Evolutionary conservation across 2,113 vertebrate genomes (phyloP).

Genomic region (Vidua chalybeata): DNA sequence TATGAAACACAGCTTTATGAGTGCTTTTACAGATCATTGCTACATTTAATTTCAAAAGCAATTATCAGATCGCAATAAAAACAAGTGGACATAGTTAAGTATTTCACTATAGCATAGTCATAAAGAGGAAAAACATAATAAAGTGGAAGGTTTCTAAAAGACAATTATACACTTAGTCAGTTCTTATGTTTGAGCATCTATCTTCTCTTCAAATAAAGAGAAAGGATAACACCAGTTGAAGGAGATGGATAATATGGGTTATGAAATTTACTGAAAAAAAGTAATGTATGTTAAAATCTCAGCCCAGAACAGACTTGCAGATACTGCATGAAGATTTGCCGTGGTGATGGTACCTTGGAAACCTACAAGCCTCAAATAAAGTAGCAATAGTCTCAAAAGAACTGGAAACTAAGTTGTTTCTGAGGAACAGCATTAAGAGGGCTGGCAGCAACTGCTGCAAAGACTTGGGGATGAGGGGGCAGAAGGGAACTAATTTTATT

Average conservation of each 20-base stretch:
- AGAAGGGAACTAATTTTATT: not conserved
- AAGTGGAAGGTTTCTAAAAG: constrained; percentile 1
- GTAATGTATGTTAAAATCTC: not conserved
- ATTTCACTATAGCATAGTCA: not conserved
- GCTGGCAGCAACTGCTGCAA: not conserved
- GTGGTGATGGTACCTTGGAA: not conserved
- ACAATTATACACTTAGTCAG: not conserved
- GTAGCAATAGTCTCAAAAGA: not conserved
- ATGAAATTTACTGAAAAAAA: not conserved
- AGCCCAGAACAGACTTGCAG: not conserved
- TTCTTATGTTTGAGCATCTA: not conserved
- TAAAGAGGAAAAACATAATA: not conserved
- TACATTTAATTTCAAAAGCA: constrained; percentile 7
- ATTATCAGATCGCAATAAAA: not conserved
- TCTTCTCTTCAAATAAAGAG: not conserved
- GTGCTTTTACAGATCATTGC: not conserved
- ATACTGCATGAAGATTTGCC: not conserved
- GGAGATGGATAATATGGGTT: not conserved
- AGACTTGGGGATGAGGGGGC: not conserved
- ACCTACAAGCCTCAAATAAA: not conserved
- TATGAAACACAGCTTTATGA: not conserved
- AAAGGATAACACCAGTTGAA: not conserved
- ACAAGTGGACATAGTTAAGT: not conserved
- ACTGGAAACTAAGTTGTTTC: not conserved
- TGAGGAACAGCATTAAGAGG: not conserved